Evolutionary conservation across 2,797 vertebrate genomes (phyloP).

Genomic region (Holocentrus rufus): DNA sequence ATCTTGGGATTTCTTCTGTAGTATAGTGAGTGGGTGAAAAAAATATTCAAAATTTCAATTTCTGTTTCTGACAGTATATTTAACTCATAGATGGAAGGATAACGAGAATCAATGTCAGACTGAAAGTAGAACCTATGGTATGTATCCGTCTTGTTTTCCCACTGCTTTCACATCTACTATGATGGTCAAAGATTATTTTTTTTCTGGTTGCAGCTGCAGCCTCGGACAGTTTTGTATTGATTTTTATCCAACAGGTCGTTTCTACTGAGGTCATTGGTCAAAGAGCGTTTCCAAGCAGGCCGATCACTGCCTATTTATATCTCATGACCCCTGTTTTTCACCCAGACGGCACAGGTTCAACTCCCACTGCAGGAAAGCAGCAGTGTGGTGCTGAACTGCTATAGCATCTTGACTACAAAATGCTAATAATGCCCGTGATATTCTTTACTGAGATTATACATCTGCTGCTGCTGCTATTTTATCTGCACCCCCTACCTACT

Average conservation of each 20-base stretch:
- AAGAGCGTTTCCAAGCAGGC: no score
- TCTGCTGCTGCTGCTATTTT: constrained; percentile 9
- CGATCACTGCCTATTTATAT: no score
- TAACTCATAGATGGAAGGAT: no score
- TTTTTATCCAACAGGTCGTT: not conserved
- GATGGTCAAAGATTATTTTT: not conserved
- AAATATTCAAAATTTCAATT: not conserved
- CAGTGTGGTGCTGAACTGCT: not conserved
- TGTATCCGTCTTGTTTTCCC: not conserved
- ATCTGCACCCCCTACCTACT: not conserved
- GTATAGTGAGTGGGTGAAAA: not conserved
- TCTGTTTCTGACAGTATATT: not conserved
- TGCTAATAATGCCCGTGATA: constrained; percentile 39
- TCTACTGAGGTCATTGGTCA: no score
- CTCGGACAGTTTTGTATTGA: not conserved
- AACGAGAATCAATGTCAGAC: no score
- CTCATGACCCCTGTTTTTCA: no score
- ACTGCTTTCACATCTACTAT: not conserved
- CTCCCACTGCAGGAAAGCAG: no score
- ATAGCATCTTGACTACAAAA: constrained; percentile 30
- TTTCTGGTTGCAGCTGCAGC: not conserved
- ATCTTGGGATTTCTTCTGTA: not conserved
- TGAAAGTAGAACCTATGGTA: not conserved
- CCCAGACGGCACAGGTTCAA: no score
- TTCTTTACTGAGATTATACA: constrained; percentile 35